These are phyloP conservation scores for Mycteria americana DNA, from an alignment of 2,797 vertebrate species.

Conservation along the genomic window DNA sequence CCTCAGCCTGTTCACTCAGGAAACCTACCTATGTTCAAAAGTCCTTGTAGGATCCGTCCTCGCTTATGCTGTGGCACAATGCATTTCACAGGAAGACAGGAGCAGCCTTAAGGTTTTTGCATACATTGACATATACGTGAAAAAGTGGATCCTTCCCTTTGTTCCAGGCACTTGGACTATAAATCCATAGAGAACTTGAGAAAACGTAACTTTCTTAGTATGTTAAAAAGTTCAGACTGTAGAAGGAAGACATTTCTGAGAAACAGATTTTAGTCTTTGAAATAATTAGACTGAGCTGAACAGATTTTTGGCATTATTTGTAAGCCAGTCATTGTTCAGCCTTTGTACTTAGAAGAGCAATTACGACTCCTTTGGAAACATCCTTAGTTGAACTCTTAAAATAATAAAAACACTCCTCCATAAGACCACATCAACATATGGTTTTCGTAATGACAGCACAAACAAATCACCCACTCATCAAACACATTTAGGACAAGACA, in stretches of 20 bases:
- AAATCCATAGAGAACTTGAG: background rate
- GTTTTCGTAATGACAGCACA: conserved; percentile 59
- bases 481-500: conserved; percentile 56
- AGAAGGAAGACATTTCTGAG: conserved; percentile 47
- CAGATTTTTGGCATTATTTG: conserved; percentile 64
- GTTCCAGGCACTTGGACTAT: background rate
- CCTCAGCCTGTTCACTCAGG: background rate
- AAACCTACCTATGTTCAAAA: background rate
- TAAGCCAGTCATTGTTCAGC: conserved; percentile 64
- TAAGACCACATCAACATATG: conserved; percentile 63
- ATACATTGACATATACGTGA: background rate
- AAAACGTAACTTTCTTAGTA: background rate
- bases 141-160: background rate
- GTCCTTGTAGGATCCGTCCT: background rate
- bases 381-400: conserved; percentile 69
- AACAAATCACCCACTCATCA: conserved; percentile 67
- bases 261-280: conserved; percentile 53
- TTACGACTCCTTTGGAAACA: conserved; percentile 67
- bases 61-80: background rate
- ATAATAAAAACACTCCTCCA: conserved; percentile 67
- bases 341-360: conserved; percentile 64
- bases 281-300: conserved; percentile 65
- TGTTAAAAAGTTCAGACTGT: conserved; percentile 3
- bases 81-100: background rate
- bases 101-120: background rate